Evolutionary conservation across 1,140 invertebrate genomes (phyloP), one percentile per base, ranked within the genome.

Genomic region (Eueides isabella): DNA sequence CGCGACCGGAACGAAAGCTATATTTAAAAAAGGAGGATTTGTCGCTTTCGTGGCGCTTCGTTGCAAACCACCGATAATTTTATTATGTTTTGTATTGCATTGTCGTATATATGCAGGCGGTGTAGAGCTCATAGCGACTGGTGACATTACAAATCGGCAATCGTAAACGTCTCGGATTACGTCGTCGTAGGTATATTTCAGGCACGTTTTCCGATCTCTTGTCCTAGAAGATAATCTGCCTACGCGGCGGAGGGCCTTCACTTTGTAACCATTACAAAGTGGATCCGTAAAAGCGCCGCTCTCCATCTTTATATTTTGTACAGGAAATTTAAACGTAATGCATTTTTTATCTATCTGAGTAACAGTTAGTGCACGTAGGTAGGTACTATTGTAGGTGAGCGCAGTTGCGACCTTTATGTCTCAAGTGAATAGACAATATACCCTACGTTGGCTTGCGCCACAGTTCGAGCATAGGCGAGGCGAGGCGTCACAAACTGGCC

Each of bases 1-100:
- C 61, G 33, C 4, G 68, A 70, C 68, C 68, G 68, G 23, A 63
- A 62, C 68, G 55, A 70, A 70, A 70, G 68, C 16, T 63, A 63
- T 63, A 61, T 61, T 62, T 61, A 26, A 70, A 69, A 69, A 67
- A 44, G 30, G 61, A 70, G 48, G 48, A 23, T 35, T 5, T 29
- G 61, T 70, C 33, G n/a, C n/a, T n/a, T n/a, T n/a, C n/a, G 61
- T 62, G 68, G 55, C 33, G 61, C 68, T 26, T 70, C 61, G 26
- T 5, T 44, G 9, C 33, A 26, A 33, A 19, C 23, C 68, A 31
- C 5, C 31, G 23, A 63, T 70, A 63, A 70, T 70, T 70, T 33
- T 28, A 70, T 30, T 70, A 70, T 9, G 33, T 70, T 41, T 41
- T 30, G 26, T 62, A 62, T 30, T 9, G 2, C 31, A 16, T 26